These are phyloP conservation scores for Poicephalus meyeri DNA, from an alignment of 2,113 vertebrate species.

Conservation along the genomic window DNA sequence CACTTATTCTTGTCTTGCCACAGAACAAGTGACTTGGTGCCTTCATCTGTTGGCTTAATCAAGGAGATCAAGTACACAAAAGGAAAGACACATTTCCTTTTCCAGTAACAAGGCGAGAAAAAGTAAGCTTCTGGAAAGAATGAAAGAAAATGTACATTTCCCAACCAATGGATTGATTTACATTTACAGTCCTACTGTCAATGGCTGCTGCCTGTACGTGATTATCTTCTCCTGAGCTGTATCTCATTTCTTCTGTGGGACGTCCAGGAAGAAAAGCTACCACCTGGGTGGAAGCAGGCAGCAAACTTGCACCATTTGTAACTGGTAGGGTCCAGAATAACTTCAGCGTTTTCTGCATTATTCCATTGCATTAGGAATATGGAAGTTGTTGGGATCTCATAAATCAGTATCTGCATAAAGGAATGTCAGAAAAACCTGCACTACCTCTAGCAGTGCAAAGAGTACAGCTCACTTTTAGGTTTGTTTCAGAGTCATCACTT, in stretches of 20 bases:
- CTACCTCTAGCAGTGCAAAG: neutral
- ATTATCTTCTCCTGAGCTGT: neutral
- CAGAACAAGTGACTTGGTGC: neutral
- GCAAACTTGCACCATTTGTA: fast-evolving
- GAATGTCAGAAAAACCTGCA: neutral
- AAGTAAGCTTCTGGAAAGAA: neutral
- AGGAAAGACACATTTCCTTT: neutral
- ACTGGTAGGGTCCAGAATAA: neutral
- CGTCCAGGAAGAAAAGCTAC: neutral
- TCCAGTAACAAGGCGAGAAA: neutral
- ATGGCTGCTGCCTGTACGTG: neutral
- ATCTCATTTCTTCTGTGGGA: neutral
- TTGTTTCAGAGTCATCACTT: neutral
- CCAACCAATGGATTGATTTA: neutral
- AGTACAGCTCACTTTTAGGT: neutral
- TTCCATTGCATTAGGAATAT: neutral
- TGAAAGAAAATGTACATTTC: neutral
- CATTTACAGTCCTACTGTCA: neutral
- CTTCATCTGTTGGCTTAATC: neutral
- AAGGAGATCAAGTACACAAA: neutral
- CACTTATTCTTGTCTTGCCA: neutral
- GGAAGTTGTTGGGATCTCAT: neutral
- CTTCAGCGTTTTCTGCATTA: neutral
- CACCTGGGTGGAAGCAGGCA: neutral
- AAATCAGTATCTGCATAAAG: neutral